A percentile compares a stretch with the other conserved stretches of the same genome.
Conservation (phyloP, 2,888 invertebrate genomes). For the Tinea pellionella region DNA sequence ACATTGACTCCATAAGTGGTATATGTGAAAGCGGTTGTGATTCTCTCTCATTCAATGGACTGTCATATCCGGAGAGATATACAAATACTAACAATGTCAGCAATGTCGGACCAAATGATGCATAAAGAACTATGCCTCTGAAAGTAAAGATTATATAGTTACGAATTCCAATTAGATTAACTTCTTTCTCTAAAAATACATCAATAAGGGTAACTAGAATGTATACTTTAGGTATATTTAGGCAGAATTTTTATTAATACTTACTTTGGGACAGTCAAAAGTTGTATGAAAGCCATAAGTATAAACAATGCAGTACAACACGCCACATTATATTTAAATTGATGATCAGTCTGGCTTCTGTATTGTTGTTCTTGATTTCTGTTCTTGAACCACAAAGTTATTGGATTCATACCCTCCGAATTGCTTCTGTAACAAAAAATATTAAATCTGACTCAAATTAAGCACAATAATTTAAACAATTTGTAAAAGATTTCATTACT, state of each 20-base stretch:
- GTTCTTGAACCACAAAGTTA: conserved; percentile 86
- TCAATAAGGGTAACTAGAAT: no score
- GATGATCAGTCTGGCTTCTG: conserved; percentile 80
- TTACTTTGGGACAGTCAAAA: conserved; percentile 83
- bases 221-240: no score
- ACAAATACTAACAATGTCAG: conserved; percentile 78
- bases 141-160: no score
- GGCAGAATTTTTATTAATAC: no score
- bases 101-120: conserved; percentile 79
- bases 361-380: conserved; percentile 81
- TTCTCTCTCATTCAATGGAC: conserved; percentile 34
- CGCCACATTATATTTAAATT: conserved; percentile 87
- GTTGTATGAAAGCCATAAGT: conserved; percentile 81
- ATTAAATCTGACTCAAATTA: no score
- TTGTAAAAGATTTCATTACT: background rate
- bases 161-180: no score
- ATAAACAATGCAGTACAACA: conserved; percentile 83
- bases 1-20: conserved; percentile 44
- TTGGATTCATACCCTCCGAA: conserved; percentile 81
- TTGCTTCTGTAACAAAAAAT: conserved; percentile 33
- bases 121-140: conserved; percentile 79
- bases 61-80: conserved; percentile 79
- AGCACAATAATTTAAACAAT: no score
- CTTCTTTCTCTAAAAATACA: no score
- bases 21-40: conserved; percentile 48